These are phyloP conservation scores for Selenia dentaria DNA, from an alignment of 2,888 invertebrate genomes.

Conservation along the genomic window DNA sequence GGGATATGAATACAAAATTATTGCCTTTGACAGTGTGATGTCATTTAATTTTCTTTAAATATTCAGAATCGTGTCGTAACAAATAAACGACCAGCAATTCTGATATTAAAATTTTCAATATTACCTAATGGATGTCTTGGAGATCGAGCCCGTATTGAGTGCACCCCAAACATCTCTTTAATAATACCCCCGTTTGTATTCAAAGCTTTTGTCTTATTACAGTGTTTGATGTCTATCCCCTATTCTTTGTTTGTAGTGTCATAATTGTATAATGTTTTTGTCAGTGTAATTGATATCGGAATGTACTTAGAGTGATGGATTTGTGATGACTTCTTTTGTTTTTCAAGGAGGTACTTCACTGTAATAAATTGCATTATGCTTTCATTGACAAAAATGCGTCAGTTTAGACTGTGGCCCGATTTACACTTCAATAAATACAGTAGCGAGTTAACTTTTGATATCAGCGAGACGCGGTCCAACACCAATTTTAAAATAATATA, in stretches of 20 bases:
- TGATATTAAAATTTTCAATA: conserved; percentile 85
- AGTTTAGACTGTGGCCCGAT: too few relatives aligned
- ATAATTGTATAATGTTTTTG: conserved; percentile 36
- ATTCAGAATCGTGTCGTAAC: conserved; percentile 40
- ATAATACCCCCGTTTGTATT: conserved; percentile 23
- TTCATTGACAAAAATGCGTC: too few relatives aligned
- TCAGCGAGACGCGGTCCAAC: too few relatives aligned
- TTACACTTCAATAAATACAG: too few relatives aligned
- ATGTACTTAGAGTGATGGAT: conserved; percentile 21
- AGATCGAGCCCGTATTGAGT: conserved; percentile 70
- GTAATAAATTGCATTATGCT: too few relatives aligned
- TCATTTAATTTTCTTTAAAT: too few relatives aligned
- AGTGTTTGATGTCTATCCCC: conserved; percentile 36
- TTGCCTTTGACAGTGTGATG: too few relatives aligned
- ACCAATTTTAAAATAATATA: too few relatives aligned
- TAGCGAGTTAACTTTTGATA: too few relatives aligned
- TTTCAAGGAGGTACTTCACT: not conserved
- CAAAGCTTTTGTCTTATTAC: conserved; percentile 34
- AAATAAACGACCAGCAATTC: conserved; percentile 64
- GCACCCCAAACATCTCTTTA: conserved; percentile 54
- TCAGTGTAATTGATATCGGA: conserved; percentile 19
- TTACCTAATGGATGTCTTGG: conserved; percentile 82
- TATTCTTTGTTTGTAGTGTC: conserved; percentile 35
- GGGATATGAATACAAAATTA: too few relatives aligned
- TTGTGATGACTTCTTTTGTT: conserved; percentile 15